Conservation (phyloP, 2,113 vertebrate genomes). For the Lates calcarifer region DNA sequence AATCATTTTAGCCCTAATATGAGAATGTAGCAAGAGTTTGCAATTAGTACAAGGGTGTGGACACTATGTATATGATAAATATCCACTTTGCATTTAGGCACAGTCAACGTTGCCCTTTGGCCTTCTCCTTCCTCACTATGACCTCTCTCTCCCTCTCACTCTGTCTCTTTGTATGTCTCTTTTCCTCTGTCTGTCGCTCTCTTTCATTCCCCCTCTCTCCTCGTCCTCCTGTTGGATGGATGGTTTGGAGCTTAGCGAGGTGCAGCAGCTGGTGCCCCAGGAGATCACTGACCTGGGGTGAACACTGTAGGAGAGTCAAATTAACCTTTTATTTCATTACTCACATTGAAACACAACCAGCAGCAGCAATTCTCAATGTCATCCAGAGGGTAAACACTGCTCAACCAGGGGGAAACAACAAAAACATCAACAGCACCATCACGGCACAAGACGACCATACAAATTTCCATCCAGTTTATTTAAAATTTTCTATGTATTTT, state of each 20-base stretch:
- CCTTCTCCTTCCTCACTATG: not conserved
- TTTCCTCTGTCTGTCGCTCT: not conserved
- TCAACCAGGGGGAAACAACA: constrained; percentile 23
- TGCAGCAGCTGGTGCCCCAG: constrained; percentile 58
- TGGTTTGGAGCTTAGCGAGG: constrained; percentile 33
- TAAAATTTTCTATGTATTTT: not conserved
- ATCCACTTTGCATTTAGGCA: constrained; percentile 1
- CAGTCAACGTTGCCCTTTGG: constrained; percentile 23
- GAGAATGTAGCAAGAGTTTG: not conserved
- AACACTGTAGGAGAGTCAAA: constrained; percentile 68
- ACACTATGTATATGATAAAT: not conserved
- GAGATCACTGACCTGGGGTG: constrained; percentile 67
- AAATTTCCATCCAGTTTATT: constrained; percentile 27
- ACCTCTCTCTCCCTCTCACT: not conserved
- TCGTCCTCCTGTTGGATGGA: constrained; percentile 22
- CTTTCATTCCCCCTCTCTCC: not conserved
- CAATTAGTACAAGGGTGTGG: not conserved
- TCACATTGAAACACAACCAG: constrained; percentile 50
- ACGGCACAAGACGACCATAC: not conserved
- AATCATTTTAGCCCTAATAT: not conserved
- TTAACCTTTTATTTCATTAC: constrained; percentile 78
- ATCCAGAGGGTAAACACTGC: constrained; percentile 63
- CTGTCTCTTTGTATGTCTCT: not conserved
- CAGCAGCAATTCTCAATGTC: constrained; percentile 68
- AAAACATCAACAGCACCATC: constrained; percentile 9